Conservation (phyloP, 2,888 invertebrate genomes). For the Aleiodes leptofemur region DNA sequence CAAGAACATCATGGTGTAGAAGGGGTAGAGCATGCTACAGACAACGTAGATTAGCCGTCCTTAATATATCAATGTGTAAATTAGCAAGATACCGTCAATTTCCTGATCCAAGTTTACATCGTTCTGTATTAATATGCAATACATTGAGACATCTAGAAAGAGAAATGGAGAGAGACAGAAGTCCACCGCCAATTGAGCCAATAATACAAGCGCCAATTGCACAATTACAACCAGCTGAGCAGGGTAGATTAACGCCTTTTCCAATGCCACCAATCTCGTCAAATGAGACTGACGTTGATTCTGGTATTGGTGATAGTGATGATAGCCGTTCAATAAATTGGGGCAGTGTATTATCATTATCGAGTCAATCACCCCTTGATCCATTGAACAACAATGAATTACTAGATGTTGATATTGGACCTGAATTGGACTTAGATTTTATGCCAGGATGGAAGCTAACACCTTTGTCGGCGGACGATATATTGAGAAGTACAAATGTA, state of each 20-base stretch:
- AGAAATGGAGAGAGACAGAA: conserved; percentile 87
- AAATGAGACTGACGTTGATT: conserved; percentile 84
- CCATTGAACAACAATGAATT: conserved; percentile 88
- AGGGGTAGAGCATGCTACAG: conserved; percentile 87
- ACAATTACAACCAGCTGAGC: conserved; percentile 73
- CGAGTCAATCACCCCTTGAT: conserved; percentile 90
- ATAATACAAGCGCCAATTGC: conserved; percentile 74
- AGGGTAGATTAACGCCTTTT: conserved; percentile 72
- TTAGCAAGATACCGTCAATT: conserved; percentile 91
- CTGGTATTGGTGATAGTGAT: conserved; percentile 84
- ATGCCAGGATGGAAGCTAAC: conserved; percentile 79
- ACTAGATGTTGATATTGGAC: conserved; percentile 79
- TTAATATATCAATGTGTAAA: conserved; percentile 95
- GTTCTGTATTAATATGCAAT: conserved; percentile 95
- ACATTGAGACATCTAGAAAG: conserved; percentile 91
- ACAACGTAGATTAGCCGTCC: conserved; percentile 90
- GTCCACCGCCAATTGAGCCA: conserved; percentile 72
- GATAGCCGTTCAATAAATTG: conserved; percentile 89
- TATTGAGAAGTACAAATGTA: conserved; percentile 73
- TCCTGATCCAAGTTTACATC: conserved; percentile 91
- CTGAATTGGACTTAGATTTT: conserved; percentile 81
- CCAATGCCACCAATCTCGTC: conserved; percentile 76
- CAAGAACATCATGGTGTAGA: conserved; percentile 85
- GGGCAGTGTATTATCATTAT: conserved; percentile 92
- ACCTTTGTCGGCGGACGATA: conserved; percentile 76